Percentiles rank a stretch among this genome's conserved stretches.
Evolutionary conservation across 1,140 invertebrate species (phyloP).

Genomic region (Zaprionus capensis): DNA sequence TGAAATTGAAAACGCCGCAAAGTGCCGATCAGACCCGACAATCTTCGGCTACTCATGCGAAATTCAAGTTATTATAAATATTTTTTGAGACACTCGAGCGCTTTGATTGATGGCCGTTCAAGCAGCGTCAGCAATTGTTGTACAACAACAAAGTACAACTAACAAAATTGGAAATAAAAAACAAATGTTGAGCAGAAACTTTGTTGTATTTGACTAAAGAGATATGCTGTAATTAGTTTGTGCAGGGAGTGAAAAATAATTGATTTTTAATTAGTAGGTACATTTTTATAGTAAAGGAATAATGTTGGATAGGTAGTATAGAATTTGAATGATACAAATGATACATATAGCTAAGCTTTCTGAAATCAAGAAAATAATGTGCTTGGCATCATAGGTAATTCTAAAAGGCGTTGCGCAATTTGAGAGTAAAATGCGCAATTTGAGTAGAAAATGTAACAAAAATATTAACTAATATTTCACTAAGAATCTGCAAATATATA

Average conservation of each 20-base stretch:
- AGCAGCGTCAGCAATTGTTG: slow-evolving; percentile 58
- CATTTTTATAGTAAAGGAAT: not conserved
- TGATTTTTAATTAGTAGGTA: not conserved
- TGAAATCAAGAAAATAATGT: not conserved
- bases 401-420: not conserved
- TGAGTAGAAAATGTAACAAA: not conserved
- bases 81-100: slow-evolving; percentile 68
- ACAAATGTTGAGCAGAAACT: slow-evolving; percentile 1
- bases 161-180: not conserved
- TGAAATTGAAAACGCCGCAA: slow-evolving; percentile 72
- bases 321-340: not conserved
- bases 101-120: slow-evolving; percentile 71
- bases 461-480: not conserved
- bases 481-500: not conserved
- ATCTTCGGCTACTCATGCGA: slow-evolving; percentile 13
- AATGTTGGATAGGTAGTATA: not conserved
- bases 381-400: not conserved
- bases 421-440: not conserved
- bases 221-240: slow-evolving; percentile 9
- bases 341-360: not conserved
- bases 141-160: slow-evolving; percentile 31
- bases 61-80: slow-evolving; percentile 77
- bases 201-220: not conserved
- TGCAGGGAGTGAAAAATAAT: not conserved
- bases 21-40: not conserved